Evolutionary conservation across 2,888 invertebrate genomes (phyloP).

Genomic region (Tethea ocularis): DNA sequence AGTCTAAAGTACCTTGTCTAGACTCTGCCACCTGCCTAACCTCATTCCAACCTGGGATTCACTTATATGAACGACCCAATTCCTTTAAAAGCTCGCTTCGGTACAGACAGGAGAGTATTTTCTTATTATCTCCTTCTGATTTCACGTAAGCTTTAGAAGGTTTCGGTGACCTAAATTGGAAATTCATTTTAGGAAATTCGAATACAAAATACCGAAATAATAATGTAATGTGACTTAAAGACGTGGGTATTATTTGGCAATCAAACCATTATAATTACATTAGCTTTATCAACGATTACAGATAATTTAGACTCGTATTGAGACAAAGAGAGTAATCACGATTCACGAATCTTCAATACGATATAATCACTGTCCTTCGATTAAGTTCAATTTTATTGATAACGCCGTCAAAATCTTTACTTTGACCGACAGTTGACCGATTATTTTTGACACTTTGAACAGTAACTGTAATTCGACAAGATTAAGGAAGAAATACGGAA

Average conservation of each 20-base stretch:
- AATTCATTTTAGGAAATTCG: too few species aligned
- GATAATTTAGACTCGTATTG: neutral
- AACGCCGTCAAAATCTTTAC: neutral
- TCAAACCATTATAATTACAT: neutral
- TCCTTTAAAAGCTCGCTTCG: neutral
- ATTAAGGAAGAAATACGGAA: too few species aligned
- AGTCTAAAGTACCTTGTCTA: neutral
- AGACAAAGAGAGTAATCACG: neutral
- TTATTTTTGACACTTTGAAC: neutral
- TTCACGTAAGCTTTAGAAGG: neutral
- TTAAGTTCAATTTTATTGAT: conserved; percentile 1
- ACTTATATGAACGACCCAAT: neutral
- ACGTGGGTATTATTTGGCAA: too few species aligned
- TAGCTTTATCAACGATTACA: neutral
- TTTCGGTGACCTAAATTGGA: neutral
- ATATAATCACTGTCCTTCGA: neutral
- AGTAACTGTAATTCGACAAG: too few species aligned
- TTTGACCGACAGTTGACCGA: neutral
- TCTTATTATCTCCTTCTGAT: neutral
- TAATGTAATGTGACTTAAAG: too few species aligned
- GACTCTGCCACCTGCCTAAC: neutral
- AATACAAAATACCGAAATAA: too few species aligned
- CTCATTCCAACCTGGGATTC: neutral
- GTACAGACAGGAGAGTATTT: neutral
- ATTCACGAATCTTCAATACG: neutral